Conservation (phyloP, 1,140 invertebrate species). For the Drosophila gunungcola region DNA sequence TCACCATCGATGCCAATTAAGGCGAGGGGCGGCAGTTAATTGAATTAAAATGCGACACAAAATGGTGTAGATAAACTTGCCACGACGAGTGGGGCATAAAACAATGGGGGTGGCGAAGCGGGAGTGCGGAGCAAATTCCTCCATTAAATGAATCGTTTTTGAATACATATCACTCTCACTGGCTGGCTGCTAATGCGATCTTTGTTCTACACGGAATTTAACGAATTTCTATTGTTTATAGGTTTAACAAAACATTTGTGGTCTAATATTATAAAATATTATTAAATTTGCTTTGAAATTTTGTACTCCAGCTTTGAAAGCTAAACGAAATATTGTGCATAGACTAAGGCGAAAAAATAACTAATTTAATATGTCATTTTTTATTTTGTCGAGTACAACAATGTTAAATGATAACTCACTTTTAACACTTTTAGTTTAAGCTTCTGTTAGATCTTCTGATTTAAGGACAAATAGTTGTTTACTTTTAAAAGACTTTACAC, state of each 20-base stretch:
- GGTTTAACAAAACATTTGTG: neutral
- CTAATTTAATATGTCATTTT: too few relatives aligned
- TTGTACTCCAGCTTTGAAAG: too few relatives aligned
- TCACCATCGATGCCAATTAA: slow-evolving; percentile 68
- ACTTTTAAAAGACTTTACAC: too few relatives aligned
- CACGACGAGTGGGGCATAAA: slow-evolving; percentile 8
- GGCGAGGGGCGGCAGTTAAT: slow-evolving; percentile 66
- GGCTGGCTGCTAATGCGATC: neutral
- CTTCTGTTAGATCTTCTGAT: too few relatives aligned
- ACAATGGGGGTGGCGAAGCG: slow-evolving; percentile 21
- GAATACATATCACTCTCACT: slow-evolving; percentile 9
- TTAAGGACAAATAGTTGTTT: too few relatives aligned
- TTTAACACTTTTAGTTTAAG: too few relatives aligned
- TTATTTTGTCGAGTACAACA: too few relatives aligned
- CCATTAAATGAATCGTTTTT: slow-evolving; percentile 39
- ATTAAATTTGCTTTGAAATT: too few relatives aligned
- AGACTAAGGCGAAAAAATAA: too few relatives aligned
- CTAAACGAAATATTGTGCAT: too few relatives aligned
- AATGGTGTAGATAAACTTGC: slow-evolving; percentile 60
- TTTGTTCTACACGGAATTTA: slow-evolving; percentile 5
- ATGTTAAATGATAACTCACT: too few relatives aligned
- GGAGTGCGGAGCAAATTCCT: slow-evolving; percentile 7
- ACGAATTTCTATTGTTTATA: slow-evolving; percentile 4
- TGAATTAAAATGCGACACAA: slow-evolving; percentile 71
- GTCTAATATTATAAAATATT: too few relatives aligned